A percentile compares a stretch with the other conserved stretches of the same genome.
Conservation (phyloP, 2,113 vertebrate species). For the Callorhinus ursinus region DNA sequence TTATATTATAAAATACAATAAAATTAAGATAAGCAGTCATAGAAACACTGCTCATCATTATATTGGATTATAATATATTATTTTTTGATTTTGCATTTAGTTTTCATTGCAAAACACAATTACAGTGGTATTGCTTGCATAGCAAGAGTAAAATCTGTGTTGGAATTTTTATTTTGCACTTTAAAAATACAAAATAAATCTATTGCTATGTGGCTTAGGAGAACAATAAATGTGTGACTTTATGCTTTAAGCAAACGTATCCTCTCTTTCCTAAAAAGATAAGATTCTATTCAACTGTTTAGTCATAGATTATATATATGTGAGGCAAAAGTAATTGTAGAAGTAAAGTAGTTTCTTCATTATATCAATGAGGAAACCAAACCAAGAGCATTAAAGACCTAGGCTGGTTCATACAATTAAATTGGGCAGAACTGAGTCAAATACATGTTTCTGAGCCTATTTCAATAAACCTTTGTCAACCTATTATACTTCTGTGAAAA, state of each 20-base stretch:
- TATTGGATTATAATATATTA: not conserved
- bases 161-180: not conserved
- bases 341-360: not conserved
- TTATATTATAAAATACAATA: not conserved
- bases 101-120: constrained; percentile 19
- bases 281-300: not conserved
- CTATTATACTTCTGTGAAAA: not conserved
- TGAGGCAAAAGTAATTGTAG: not conserved
- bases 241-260: not conserved
- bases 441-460: not conserved
- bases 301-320: not conserved
- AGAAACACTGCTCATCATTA: not conserved
- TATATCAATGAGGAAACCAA: not conserved
- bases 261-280: not conserved
- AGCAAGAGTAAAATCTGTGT: not conserved
- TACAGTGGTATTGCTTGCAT: not conserved
- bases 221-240: not conserved
- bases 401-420: not conserved
- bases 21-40: not conserved
- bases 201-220: not conserved
- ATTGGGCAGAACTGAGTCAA: not conserved
- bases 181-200: not conserved
- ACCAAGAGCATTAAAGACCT: not conserved
- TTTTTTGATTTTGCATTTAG: not conserved
- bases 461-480: not conserved